A percentile compares a stretch with the other conserved stretches of the same genome.
Evolutionary conservation across 2,888 invertebrate species (phyloP).

Genomic region (Morinoia aosen): DNA sequence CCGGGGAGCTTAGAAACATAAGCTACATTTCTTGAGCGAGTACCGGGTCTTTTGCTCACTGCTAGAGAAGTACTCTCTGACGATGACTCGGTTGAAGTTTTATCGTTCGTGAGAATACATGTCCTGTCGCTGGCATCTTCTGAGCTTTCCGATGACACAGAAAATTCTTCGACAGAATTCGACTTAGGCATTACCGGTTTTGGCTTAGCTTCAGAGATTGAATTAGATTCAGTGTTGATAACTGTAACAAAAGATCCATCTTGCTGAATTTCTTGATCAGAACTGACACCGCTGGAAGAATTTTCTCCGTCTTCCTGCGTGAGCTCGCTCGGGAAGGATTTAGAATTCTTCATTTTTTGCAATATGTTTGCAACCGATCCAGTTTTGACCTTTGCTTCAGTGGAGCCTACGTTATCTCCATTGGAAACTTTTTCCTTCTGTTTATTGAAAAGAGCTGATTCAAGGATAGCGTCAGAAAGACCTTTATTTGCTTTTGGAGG

Average conservation of each 20-base stretch:
- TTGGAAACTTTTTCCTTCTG: conserved; percentile 64
- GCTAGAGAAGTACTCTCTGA: conserved; percentile 70
- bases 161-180: conserved; percentile 64
- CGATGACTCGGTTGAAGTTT: conserved; percentile 60
- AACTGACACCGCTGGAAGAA: conserved; percentile 89
- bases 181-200: conserved; percentile 63
- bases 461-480: conserved; percentile 63
- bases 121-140: conserved; percentile 68
- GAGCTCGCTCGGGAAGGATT: conserved; percentile 89
- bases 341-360: conserved; percentile 85
- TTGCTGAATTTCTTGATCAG: conserved; percentile 80
- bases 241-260: conserved; percentile 69
- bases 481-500: conserved; percentile 53
- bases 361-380: conserved; percentile 57
- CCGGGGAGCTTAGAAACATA: conserved; percentile 86
- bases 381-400: background rate
- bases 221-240: conserved; percentile 73
- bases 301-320: conserved; percentile 84
- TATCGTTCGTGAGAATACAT: conserved; percentile 67
- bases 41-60: conserved; percentile 70
- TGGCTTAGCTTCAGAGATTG: conserved; percentile 65
- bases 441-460: conserved; percentile 63
- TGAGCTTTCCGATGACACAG: conserved; percentile 68
- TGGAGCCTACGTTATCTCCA: conserved; percentile 58
- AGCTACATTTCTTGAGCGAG: conserved; percentile 79